Base-by-base conservation (phyloP, 1,140 invertebrate species). In the fruit fly (Drosophila melanogaster) region DNA sequence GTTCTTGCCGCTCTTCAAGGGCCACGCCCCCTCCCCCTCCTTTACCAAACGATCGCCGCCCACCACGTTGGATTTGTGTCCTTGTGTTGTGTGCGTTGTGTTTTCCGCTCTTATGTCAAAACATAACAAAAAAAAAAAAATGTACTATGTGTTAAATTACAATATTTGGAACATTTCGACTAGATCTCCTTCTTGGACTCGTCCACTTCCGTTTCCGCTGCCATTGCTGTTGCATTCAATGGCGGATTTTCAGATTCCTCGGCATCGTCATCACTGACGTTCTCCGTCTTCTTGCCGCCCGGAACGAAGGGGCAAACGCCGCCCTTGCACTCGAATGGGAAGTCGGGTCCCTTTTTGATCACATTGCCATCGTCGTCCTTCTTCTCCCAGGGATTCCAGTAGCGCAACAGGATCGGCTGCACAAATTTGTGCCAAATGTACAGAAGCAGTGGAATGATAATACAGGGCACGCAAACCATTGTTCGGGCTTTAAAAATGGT, bases 361-460 rank as follows among this genome's bases (percentile, higher is more conserved):
- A 92, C 93, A 79, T 94, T 94, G 6, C 94, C 94, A 30, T 94
- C 92, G 15, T 92, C 94, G 59, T 94, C 93, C 79, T 94, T 94
- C 3, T 93, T 93, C 49, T 93, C 94, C 95, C 95, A 96, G 15
- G 95, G 96, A 92, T 96, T 96, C 95, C 96, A 96, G 84, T 96
- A 95, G 58, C 94, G 94, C 57, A 96, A 41, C 19, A 89, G 3
- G 41, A 96, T 94, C 0, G 96, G 96, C 79, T 96, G 95, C 49
- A 96, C 93, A 81, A 95, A 96, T 77, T 94, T 95, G 91, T 96
- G 95, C 94, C 96, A 96, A 64, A 96, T 93, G 75, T 95, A 96
- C 0, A 96, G 92, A 26, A 96, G 91, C 40, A 96, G 90, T 2
- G 96, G 96, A 85, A 96, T 95, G 43, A 96, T 94, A 76, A 96